phyloP scores from a whole-genome alignment of 1,140 invertebrate species.

The Babylonia areolata region DNA sequence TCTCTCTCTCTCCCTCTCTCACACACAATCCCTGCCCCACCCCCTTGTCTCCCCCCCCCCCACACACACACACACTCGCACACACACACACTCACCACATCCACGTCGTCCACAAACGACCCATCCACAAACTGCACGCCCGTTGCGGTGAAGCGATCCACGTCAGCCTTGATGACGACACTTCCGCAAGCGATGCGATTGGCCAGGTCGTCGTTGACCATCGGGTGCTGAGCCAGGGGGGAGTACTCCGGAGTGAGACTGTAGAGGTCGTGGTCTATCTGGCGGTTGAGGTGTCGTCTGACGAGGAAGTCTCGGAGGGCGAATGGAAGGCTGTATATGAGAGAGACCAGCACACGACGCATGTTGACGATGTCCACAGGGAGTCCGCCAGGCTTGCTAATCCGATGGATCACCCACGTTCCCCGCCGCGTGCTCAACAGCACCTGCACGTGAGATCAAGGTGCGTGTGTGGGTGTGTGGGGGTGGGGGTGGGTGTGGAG shows the following conservation, averaged over 20 bases:
- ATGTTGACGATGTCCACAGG: conserved; percentile 58
- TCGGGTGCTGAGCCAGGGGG: conserved; percentile 77
- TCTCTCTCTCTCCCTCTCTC: no score
- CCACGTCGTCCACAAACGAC: conserved; percentile 63
- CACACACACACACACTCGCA: background rate
- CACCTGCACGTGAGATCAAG: conserved; percentile 67
- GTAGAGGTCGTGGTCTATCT: conserved; percentile 76
- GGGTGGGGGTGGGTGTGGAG: no score
- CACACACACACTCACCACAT: conserved; percentile 49
- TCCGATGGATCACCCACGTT: conserved; percentile 76
- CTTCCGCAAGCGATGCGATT: conserved; percentile 77
- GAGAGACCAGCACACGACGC: conserved; percentile 25
- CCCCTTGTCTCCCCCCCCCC: no score
- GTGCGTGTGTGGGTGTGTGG: no score
- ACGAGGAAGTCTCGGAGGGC: background rate
- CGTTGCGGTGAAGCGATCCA: conserved; percentile 67
- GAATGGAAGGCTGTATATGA: background rate
- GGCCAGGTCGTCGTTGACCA: conserved; percentile 79
- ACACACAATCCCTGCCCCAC: no score
- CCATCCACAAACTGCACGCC: conserved; percentile 75
- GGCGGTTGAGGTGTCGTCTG: background rate
- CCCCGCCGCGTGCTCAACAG: conserved; percentile 77
- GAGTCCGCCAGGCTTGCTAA: conserved; percentile 66
- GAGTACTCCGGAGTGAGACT: conserved; percentile 76
- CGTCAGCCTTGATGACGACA: conserved; percentile 74